Evolutionary conservation across 2,113 vertebrate species (phyloP).

Genomic region (Cynocephalus volans): DNA sequence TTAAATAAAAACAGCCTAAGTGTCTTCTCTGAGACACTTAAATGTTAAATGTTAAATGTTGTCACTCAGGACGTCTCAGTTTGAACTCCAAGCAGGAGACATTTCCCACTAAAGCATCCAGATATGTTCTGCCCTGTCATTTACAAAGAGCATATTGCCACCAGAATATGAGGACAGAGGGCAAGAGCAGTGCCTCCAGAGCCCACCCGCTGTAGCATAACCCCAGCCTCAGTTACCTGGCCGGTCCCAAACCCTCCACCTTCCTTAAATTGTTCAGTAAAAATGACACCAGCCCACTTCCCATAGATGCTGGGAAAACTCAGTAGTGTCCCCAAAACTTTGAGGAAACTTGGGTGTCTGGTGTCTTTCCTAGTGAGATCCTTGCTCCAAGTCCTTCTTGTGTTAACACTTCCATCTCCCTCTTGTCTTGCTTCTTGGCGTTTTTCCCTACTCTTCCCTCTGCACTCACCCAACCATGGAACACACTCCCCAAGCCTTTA

Average conservation of each 20-base stretch:
- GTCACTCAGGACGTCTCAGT: not conserved
- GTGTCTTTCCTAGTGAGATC: not conserved
- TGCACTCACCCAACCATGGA: not conserved
- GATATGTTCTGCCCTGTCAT: not conserved
- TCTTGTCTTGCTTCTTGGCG: not conserved
- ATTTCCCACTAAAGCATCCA: not conserved
- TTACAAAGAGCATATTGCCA: not conserved
- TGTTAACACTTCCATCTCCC: not conserved
- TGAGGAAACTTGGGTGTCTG: not conserved
- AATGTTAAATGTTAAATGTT: not conserved
- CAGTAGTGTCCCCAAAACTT: not conserved
- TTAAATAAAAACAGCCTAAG: not conserved
- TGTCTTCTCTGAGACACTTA: not conserved
- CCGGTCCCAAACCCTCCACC: not conserved
- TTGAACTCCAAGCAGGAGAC: constrained; percentile 16
- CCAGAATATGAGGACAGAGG: not conserved
- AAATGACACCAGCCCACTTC: not conserved
- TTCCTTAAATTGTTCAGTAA: constrained; percentile 7
- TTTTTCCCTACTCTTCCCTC: not conserved
- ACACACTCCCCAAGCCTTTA: not conserved
- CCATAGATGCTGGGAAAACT: not conserved
- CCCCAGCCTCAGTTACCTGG: not conserved
- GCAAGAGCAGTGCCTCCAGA: not conserved
- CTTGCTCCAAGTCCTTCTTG: not conserved
- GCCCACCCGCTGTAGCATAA: not conserved